These are phyloP conservation scores for Bombus superbus DNA, from an alignment of 1,140 invertebrate genomes.

Conservation along the genomic window DNA sequence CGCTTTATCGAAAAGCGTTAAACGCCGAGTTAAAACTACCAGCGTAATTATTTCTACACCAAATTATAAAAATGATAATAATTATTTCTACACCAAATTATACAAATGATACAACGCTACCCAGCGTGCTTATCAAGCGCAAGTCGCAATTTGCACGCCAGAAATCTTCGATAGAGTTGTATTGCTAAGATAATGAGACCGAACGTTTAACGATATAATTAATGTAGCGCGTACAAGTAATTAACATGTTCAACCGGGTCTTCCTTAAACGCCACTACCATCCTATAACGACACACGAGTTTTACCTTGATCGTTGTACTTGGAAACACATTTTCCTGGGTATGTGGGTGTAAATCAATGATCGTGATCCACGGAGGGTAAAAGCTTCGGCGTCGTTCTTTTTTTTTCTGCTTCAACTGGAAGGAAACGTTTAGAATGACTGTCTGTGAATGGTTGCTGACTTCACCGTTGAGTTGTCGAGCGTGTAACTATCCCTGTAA, in stretches of 20 bases:
- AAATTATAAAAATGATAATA: no score
- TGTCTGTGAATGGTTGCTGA: slow-evolving; percentile 40
- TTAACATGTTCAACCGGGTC: slow-evolving; percentile 5
- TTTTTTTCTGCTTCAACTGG: not conserved
- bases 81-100: no score
- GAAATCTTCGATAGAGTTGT: not conserved
- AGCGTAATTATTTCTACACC: no score
- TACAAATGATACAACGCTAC: no score
- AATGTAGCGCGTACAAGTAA: not conserved
- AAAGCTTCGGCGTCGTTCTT: slow-evolving; percentile 3
- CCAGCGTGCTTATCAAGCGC: no score
- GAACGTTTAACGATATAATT: not conserved
- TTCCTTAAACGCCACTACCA: not conserved
- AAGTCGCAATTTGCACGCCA: no score
- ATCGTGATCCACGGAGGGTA: slow-evolving; percentile 27
- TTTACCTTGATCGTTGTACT: not conserved
- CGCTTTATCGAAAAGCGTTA: no score
- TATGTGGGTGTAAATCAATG: slow-evolving; percentile 30
- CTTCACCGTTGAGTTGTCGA: slow-evolving; percentile 28
- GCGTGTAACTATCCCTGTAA: slow-evolving; percentile 53
- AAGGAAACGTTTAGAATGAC: slow-evolving; percentile 48
- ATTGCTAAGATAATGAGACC: not conserved
- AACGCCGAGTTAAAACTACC: no score
- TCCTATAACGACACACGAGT: not conserved
- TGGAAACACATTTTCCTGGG: not conserved